A percentile compares a stretch with the other conserved stretches of the same genome.
Evolutionary conservation across 2,113 vertebrate genomes (phyloP).

Genomic region (Anoplopoma fimbria): DNA sequence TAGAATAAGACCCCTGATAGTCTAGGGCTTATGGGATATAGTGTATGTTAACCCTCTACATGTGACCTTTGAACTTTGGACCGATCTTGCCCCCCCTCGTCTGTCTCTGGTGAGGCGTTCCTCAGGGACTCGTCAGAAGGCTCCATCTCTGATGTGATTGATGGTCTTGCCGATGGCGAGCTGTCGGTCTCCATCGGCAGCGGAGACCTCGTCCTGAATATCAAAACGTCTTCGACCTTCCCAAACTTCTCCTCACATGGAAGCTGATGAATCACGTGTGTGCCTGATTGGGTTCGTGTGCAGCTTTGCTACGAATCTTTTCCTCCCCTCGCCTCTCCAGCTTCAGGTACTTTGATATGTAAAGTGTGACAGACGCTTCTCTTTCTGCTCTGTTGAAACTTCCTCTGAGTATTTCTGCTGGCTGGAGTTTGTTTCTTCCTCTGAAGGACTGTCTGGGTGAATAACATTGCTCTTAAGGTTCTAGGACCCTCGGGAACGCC

Average conservation of each 20-base stretch:
- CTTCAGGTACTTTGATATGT: slow-evolving; percentile 24
- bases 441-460: slow-evolving; percentile 49
- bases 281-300: background rate
- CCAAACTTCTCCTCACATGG: slow-evolving; percentile 2
- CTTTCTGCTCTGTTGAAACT: background rate
- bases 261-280: slow-evolving; percentile 9
- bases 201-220: slow-evolving; percentile 37
- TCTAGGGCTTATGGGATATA: too few relatives aligned
- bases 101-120: background rate
- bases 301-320: too few relatives aligned
- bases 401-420: background rate
- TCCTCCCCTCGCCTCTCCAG: background rate
- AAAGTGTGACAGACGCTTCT: slow-evolving; percentile 32
- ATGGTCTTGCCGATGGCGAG: slow-evolving; percentile 34
- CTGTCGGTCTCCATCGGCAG: slow-evolving; percentile 33
- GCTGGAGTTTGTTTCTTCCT: slow-evolving; percentile 20
- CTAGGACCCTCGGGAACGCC: slow-evolving; percentile 34
- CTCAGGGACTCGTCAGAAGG: background rate
- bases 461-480: slow-evolving; percentile 40
- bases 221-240: slow-evolving; percentile 41
- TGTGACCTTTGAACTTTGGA: background rate
- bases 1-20: too few relatives aligned
- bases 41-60: too few relatives aligned
- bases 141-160: slow-evolving; percentile 32
- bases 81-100: background rate